Base-by-base conservation (phyloP, 2,797 vertebrate genomes). In the Carcharodon carcharias region DNA sequence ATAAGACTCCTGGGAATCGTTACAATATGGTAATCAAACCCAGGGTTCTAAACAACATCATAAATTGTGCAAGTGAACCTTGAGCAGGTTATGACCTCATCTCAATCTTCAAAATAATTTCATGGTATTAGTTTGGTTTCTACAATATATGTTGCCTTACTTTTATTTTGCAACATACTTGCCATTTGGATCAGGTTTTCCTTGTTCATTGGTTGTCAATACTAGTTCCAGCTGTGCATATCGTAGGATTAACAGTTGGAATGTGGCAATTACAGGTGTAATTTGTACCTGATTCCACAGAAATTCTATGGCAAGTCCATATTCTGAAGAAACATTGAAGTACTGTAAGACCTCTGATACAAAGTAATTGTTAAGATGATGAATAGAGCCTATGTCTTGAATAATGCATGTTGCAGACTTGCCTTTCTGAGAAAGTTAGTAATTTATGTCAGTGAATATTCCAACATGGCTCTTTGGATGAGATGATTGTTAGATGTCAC, bases 401-500 rank as follows among this genome's bases (percentile, higher is more conserved):
- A 69, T 12, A 71, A 71, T 95, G 93, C 9, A 50, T 16, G 67
- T 31, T 69, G n/a, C 5, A 67, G 92, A 18, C 40, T 85, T 85
- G 45, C 82, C 26, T 50, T 71, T 23, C 65, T 95, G 65, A 95
- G 63, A 71, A 63, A 71, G 28, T 95, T 50, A 54, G 93, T 67
- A 95, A 18, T 67, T 69, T 50, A 26, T 94, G 92, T 50, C 63
- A 40, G 61, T 40, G 61, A 94, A 26, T 40, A 63, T 93, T 21
- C n/a, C 61, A n/a, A n/a, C n/a, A 67, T 67, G 23, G 4, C 9
- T 69, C n/a, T 69, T 69, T 94, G 69, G n/a, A 85, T 85, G 80
- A 85, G 31, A 91, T 61, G 56, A 21, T 95, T 45, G n/a, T 95
- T 65, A 94, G 18, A 14, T 93, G 91, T 93, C 91, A 94, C 63